phyloP scores from a whole-genome alignment of 2,888 invertebrate species.

The Yponomeuta malinellus region DNA sequence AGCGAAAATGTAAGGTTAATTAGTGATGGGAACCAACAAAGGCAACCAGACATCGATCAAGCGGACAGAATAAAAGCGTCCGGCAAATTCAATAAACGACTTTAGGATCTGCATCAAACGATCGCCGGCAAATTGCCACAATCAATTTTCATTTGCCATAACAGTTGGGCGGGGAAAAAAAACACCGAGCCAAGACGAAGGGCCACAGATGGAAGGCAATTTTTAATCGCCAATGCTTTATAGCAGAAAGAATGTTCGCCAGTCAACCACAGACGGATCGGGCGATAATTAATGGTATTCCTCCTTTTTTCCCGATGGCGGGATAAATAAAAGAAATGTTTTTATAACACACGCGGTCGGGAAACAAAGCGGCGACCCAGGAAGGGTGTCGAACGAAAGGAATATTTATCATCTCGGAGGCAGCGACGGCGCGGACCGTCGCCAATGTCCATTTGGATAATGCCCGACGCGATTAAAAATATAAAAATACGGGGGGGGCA shows the following conservation, averaged over 20 bases:
- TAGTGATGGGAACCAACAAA: slow-evolving; percentile 20
- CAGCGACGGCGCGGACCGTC: slow-evolving; percentile 57
- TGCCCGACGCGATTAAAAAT: slow-evolving; percentile 76
- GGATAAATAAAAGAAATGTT: slow-evolving; percentile 55
- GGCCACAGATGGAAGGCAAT: slow-evolving; percentile 50
- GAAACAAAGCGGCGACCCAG: slow-evolving; percentile 54
- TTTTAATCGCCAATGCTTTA: slow-evolving; percentile 62
- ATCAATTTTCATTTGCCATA: slow-evolving; percentile 67
- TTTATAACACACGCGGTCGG: slow-evolving; percentile 18
- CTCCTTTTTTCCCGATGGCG: slow-evolving; percentile 52
- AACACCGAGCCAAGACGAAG: slow-evolving; percentile 31
- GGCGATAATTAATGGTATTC: slow-evolving; percentile 68
- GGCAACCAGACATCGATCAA: slow-evolving; percentile 50
- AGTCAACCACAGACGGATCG: slow-evolving; percentile 69
- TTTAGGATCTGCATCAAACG: slow-evolving; percentile 62
- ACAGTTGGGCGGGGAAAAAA: slow-evolving; percentile 23
- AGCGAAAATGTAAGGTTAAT: slow-evolving; percentile 30
- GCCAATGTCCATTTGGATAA: slow-evolving; percentile 76
- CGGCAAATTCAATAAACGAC: slow-evolving; percentile 44
- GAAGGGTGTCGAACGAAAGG: slow-evolving; percentile 70
- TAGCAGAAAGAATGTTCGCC: slow-evolving; percentile 48
- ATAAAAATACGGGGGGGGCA: slow-evolving; percentile 69
- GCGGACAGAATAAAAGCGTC: slow-evolving; percentile 37
- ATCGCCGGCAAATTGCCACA: slow-evolving; percentile 52
- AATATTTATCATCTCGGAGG: slow-evolving; percentile 74